Evolutionary conservation across 2,888 invertebrate genomes (phyloP).

Genomic region (Mamestra brassicae): DNA sequence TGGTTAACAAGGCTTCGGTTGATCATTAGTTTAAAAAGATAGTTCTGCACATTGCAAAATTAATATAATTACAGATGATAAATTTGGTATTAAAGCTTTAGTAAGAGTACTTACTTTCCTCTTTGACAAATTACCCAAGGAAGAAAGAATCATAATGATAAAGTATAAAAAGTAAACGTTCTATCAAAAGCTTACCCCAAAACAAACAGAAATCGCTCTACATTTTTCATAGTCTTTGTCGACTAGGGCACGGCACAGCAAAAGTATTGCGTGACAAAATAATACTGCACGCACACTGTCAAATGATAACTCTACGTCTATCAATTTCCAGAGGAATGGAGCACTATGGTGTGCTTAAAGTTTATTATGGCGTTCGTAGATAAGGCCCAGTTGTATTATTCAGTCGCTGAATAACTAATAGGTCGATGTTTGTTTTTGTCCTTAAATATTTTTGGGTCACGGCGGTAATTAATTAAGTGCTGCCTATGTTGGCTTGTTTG

Average conservation of each 20-base stretch:
- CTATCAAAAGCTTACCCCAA: constrained; percentile 8
- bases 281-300: constrained; percentile 87
- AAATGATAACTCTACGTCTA: constrained; percentile 90
- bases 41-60: neutral
- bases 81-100: neutral
- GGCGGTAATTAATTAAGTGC: constrained; percentile 56
- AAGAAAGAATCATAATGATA: neutral
- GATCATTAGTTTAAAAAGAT: no score
- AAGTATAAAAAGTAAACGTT: neutral
- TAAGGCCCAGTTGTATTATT: constrained; percentile 82
- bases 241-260: constrained; percentile 79
- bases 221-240: constrained; percentile 74
- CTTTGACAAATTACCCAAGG: neutral
- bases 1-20: neutral
- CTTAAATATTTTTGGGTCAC: constrained; percentile 64
- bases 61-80: neutral
- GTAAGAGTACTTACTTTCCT: neutral
- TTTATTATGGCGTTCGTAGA: constrained; percentile 82
- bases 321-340: constrained; percentile 89
- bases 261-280: constrained; percentile 85
- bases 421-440: constrained; percentile 65
- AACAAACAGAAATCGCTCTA: constrained; percentile 17
- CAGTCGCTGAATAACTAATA: constrained; percentile 76
- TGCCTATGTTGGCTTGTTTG: constrained; percentile 17
- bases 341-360: constrained; percentile 76